Base-by-base conservation (phyloP, 2,888 invertebrate species). In the Melanchra persicariae region DNA sequence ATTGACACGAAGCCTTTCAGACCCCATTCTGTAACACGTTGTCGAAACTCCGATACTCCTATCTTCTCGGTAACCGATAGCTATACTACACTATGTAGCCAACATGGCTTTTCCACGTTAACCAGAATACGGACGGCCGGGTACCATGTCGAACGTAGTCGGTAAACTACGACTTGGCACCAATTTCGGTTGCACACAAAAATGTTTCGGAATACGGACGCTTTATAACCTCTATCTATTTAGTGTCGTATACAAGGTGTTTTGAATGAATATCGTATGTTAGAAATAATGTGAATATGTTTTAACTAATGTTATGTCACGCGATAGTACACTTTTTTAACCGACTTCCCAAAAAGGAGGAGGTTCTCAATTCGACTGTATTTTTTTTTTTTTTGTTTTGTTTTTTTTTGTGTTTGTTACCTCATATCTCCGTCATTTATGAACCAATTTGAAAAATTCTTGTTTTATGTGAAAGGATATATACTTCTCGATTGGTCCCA, bases 141-240 rank as follows among this genome's bases (percentile, higher is more conserved):
- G 55, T 74, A 74, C 43, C 55, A 76, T 81, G 77, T 81, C 71
- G 63, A 71, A 65, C 77, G 70, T 49, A 17, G 43, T 26, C 26
- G 49, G 68, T 74, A 69, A 81, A 77, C 70, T 69, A 40, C 19
- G 62, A 78, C 70, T 84, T 82, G 84, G 82, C 82, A 84, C 63
- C 60, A 60, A 78, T 61, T 57, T 61, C 24, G 26, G 34, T 37
- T 12, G 49, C 47, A 66, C 24, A 58, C 78, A 75, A 83, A 81
- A 84, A 78, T 70, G 57, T 74, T 67, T 60, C 49, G 34, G 57
- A 58, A 58, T 70, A 74, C 22, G 45, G 30, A 30, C 22, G 40
- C 26, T 30, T 47, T 62, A 40, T 10, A 37, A 37, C 37, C 47
- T 58, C 34, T 45, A 54, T 58, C 17, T 37, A 45, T 57, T 70